A percentile compares a stretch with the other conserved stretches of the same genome.
These are phyloP conservation scores for Brachionus manjavacas DNA, from an alignment of 1,140 invertebrate genomes.

Conservation along the genomic window DNA sequence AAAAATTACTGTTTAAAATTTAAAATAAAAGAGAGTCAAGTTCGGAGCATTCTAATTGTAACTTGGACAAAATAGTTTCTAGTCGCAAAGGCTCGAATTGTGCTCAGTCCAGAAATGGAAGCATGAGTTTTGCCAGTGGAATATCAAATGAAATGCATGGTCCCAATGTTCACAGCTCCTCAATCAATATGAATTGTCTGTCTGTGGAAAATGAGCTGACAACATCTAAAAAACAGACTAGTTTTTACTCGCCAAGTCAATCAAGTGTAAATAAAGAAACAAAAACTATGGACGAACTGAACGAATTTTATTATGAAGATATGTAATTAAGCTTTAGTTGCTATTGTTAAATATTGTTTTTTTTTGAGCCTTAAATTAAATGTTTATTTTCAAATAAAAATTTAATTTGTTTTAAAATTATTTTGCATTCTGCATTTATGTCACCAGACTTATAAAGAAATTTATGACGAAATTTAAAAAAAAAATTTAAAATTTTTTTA, in stretches of 20 bases:
- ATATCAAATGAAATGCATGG: conserved; percentile 16
- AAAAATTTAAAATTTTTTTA: too few species aligned
- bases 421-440: background rate
- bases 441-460: too few species aligned
- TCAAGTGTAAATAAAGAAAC: background rate
- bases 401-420: background rate
- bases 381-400: background rate
- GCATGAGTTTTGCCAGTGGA: background rate
- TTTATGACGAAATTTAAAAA: too few species aligned
- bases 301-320: background rate
- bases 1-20: background rate
- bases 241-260: background rate
- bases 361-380: background rate
- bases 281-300: background rate
- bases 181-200: background rate
- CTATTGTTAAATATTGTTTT: background rate
- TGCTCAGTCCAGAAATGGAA: background rate
- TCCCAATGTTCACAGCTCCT: background rate
- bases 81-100: conserved; percentile 15
- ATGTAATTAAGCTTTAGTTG: background rate
- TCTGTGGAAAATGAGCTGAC: background rate
- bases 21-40: background rate
- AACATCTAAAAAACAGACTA: background rate
- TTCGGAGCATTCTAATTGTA: conserved; percentile 13
- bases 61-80: background rate